Evolutionary conservation across 2,888 invertebrate species (phyloP).

Genomic region (Epinotia ramella): DNA sequence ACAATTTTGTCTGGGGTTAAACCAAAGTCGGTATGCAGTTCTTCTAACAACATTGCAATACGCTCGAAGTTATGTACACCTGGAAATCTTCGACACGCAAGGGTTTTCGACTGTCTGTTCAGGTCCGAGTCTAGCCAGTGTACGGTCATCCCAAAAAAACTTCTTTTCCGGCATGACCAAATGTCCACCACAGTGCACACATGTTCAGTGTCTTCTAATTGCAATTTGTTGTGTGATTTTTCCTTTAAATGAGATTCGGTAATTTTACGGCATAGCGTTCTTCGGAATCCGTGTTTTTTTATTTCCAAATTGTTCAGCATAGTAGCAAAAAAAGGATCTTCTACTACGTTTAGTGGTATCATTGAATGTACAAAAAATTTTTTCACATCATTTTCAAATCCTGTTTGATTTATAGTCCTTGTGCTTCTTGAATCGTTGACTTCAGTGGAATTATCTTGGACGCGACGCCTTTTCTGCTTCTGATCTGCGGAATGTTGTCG

Average conservation of each 20-base stretch:
- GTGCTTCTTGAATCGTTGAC: not conserved
- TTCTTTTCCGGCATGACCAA: constrained; percentile 17
- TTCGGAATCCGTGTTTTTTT: constrained; percentile 1
- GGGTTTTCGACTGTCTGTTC: not conserved
- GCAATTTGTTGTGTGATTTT: not conserved
- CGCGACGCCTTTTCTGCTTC: no score
- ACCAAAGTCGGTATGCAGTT: constrained; percentile 41
- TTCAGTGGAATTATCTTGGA: not conserved
- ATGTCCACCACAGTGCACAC: constrained; percentile 12
- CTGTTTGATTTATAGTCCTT: not conserved
- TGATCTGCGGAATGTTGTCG: no score
- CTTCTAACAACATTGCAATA: constrained; percentile 19
- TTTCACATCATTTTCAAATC: not conserved
- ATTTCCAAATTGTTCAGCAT: constrained; percentile 2
- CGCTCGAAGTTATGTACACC: constrained; percentile 20
- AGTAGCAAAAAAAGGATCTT: not conserved
- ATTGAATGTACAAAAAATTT: constrained; percentile 17
- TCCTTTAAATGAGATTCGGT: not conserved
- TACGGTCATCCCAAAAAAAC: constrained; percentile 2
- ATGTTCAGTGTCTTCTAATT: not conserved
- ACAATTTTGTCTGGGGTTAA: constrained; percentile 42
- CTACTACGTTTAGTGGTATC: constrained; percentile 12
- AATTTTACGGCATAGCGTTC: not conserved
- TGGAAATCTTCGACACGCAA: constrained; percentile 20
- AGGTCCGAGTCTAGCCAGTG: constrained; percentile 2